Percentiles rank a stretch among this genome's conserved stretches.
These are phyloP conservation scores for Melinaea marsaeus DNA, from an alignment of 2,888 invertebrate species.

Conservation along the genomic window DNA sequence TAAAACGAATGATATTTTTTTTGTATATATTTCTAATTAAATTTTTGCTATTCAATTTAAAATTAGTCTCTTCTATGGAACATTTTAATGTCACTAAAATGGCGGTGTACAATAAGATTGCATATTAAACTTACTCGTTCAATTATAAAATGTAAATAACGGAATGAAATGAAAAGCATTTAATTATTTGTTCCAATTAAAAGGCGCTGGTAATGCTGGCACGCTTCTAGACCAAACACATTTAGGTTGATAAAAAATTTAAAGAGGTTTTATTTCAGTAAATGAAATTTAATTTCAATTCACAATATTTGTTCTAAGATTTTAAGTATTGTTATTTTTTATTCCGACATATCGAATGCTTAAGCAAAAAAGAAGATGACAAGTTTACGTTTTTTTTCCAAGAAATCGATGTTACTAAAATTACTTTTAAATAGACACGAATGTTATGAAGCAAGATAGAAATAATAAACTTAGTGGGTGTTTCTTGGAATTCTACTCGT, in stretches of 20 bases:
- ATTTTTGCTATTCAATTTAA: too few relatives aligned
- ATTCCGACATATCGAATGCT: too few relatives aligned
- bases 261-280: too few relatives aligned
- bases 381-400: background rate
- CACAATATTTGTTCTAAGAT: too few relatives aligned
- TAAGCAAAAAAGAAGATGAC: background rate
- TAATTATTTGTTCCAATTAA: constrained; percentile 3
- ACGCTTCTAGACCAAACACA: background rate
- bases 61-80: background rate
- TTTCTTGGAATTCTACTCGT: too few relatives aligned
- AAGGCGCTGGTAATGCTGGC: background rate
- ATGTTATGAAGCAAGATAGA: background rate
- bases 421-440: background rate
- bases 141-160: background rate
- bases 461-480: background rate
- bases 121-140: background rate
- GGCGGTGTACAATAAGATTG: background rate
- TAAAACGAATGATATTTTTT: too few relatives aligned
- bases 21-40: too few relatives aligned
- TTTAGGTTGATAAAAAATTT: background rate
- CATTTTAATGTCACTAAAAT: background rate
- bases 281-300: too few relatives aligned
- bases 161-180: background rate
- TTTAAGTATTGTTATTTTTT: too few relatives aligned
- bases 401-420: background rate